Base-by-base conservation (phyloP, 2,113 vertebrate genomes). In the Zingel zingel region DNA sequence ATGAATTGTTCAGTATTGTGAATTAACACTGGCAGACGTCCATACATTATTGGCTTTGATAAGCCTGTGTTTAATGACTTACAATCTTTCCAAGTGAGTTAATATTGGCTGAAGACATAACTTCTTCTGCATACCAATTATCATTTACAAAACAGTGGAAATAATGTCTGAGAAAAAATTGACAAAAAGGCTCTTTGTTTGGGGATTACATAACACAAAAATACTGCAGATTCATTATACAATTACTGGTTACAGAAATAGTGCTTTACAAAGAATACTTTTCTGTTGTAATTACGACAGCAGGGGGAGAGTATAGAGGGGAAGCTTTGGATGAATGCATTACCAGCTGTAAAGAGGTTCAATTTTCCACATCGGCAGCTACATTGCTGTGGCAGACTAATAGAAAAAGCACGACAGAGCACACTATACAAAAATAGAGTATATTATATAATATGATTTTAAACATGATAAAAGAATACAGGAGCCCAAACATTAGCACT, bases 271-370 rank as follows among this genome's bases (percentile, higher is more conserved):
- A 77, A 78, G 81, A 88, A 84, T 80, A 86, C 53, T 76, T 74
- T 85, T 62, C 36, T 85, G 70, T 72, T 81, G 51, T 59, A 83
- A 89, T 90, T 79, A 86, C 12, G n/a, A 85, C 64, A 79, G 48
- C 8, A 2, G 68, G 63, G 48, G 58, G 43, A 53, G 25, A 74
- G 25, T 68, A 64, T 27, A 80, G 77, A 85, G 2, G 54, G 43
- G 21, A 82, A 45, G 64, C 86, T 91, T 91, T 92, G 88, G 90
- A 88, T 88, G 67, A 88, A 88, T 81, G 50, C 57, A 77, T 71
- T 66, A 69, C 50, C 66, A 71, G 71, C 82, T 84, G 73, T 65
- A 84, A 90, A 85, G 81, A 62, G 54, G 67, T 75, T 74, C 2
- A 33, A 79, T 79, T 86, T 88, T 86, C 80, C 68, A 86, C 77